Percentiles rank a stretch among this genome's conserved stretches.
phyloP scores from a whole-genome alignment of 1,140 invertebrate genomes.

The Solenopsis fugax region DNA sequence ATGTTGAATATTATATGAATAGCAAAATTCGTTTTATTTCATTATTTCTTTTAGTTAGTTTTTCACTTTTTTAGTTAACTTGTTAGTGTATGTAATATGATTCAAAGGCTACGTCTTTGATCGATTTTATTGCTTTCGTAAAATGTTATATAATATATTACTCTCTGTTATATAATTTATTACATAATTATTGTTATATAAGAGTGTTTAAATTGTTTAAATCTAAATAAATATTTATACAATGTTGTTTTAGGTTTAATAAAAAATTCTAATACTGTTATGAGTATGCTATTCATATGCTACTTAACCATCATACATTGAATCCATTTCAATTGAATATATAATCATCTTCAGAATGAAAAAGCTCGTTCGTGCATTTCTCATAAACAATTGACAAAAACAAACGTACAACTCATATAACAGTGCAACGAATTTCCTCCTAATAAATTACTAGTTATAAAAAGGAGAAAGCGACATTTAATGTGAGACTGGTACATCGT shows the following conservation, averaged over 20 bases:
- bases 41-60: background rate
- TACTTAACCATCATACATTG: background rate
- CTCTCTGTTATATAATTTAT: too few relatives aligned
- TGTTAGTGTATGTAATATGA: too few relatives aligned
- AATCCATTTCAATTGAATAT: background rate
- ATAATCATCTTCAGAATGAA: background rate
- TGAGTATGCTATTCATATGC: background rate
- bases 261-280: background rate
- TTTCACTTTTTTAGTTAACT: background rate
- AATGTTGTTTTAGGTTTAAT: background rate
- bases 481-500: conserved; percentile 9
- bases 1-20: too few relatives aligned
- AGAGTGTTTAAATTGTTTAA: background rate
- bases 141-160: too few relatives aligned
- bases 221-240: background rate
- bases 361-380: conserved; percentile 14
- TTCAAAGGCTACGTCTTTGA: background rate
- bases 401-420: background rate
- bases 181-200: background rate
- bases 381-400: conserved; percentile 12
- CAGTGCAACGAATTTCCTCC: background rate
- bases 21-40: background rate
- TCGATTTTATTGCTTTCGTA: background rate
- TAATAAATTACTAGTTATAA: conserved; percentile 14
- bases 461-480: conserved; percentile 17